Evolutionary conservation across 1,140 invertebrate species (phyloP), one percentile per base, ranked within the genome.

Genomic region (Chymomyza costata): DNA sequence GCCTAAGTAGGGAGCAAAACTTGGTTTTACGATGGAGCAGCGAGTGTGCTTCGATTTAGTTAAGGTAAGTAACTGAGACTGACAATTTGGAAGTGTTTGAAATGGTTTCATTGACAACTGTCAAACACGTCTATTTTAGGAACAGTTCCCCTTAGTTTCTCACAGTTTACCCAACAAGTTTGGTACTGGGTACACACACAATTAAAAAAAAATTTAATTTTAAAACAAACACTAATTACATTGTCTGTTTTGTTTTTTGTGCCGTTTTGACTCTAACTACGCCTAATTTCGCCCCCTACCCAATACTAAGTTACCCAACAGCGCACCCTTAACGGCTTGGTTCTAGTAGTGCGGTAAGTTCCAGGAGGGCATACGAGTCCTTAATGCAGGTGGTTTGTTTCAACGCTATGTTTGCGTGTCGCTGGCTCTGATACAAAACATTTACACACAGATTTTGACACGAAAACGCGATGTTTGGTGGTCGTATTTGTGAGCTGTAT

Each of bases 121-220:
- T 64, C 68, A 58, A n/a, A 47, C 54, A 51, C 46, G 44, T 71
- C 68, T 73, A 73, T 49, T 52, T 73, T 55, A 35, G 34, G 52
- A 30, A 18, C 31, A 7, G 19, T n/a, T n/a, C 16, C 14, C 8
- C 7, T n/a, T 10, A 25, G 14, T 30, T 59, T 66, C 55, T 28
- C 64, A 50, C 41, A 67, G 34, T 67, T 66, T 25, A 45, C 58
- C 65, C 66, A 53, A 28, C 2, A 1, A 18, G 21, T 17, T 32
- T 14, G 32, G 41, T 44, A 31, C 25, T n/a, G n/a, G n/a, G n/a
- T n/a, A n/a, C n/a, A n/a, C n/a, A 34, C 40, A 28, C 68, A 73
- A 73, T 73, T 73, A 73, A 59, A n/a, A n/a, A n/a, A n/a, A n/a
- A 73, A 55, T 59, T 67, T 32, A 64, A 73, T 73, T 67, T 73